Percentiles rank a stretch among this genome's conserved stretches.
Conservation (phyloP, 2,888 invertebrate genomes). For the Sinelater perroti region DNA sequence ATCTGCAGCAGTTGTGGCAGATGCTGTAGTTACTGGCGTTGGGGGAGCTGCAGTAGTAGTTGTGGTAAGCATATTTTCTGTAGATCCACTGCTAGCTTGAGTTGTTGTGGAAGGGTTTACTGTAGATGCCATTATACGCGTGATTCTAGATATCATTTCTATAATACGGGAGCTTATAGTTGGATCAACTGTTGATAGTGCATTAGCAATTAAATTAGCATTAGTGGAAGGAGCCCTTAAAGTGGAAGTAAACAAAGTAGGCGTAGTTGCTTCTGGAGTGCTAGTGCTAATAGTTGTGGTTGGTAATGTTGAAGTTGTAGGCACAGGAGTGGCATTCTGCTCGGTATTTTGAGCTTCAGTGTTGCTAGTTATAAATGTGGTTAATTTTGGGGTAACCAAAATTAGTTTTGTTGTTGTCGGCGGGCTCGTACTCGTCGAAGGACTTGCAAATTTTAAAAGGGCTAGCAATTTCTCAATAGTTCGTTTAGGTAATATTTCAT, state of each 20-base stretch:
- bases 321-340: slow-evolving; percentile 11
- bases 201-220: slow-evolving; percentile 5
- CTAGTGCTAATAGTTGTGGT: slow-evolving; percentile 4
- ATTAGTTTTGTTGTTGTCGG: slow-evolving; percentile 46
- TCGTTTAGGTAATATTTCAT: slow-evolving; percentile 54
- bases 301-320: slow-evolving; percentile 32
- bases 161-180: slow-evolving; percentile 12
- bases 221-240: not conserved
- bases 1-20: slow-evolving; percentile 31
- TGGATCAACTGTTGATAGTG: slow-evolving; percentile 2
- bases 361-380: slow-evolving; percentile 33
- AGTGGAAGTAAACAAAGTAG: slow-evolving; percentile 8
- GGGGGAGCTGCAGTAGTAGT: slow-evolving; percentile 2
- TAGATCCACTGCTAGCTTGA: not conserved
- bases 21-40: slow-evolving; percentile 11
- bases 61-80: not conserved
- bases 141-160: slow-evolving; percentile 15
- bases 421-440: slow-evolving; percentile 26
- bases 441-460: slow-evolving; percentile 58
- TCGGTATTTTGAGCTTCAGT: slow-evolving; percentile 18
- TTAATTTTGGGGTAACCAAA: slow-evolving; percentile 54
- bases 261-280: slow-evolving; percentile 6
- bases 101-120: slow-evolving; percentile 7
- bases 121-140: slow-evolving; percentile 30
- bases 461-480: slow-evolving; percentile 55